These are phyloP conservation scores for Subacronicta megacephala DNA, from an alignment of 2,888 invertebrate genomes.

Conservation along the genomic window DNA sequence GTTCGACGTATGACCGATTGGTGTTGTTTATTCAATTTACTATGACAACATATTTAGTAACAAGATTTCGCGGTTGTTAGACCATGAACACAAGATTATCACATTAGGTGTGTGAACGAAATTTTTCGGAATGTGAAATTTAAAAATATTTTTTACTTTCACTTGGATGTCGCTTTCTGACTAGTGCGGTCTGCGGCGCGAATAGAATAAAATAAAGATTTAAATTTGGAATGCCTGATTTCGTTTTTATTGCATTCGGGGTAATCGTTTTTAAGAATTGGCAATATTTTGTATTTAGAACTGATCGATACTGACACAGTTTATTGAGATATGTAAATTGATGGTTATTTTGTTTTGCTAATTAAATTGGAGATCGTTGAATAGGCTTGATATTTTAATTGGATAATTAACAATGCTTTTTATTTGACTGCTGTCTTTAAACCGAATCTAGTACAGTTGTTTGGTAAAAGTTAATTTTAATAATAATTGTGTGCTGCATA, in stretches of 20 bases:
- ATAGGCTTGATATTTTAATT: not conserved
- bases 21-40: conserved; percentile 55
- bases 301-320: conserved; percentile 22
- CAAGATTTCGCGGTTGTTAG: conserved; percentile 73
- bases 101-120: conserved; percentile 78
- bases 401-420: conserved; percentile 10
- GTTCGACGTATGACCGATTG: conserved; percentile 25
- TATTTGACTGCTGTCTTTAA: conserved; percentile 1
- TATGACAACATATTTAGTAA: conserved; percentile 73
- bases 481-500: no score
- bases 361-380: conserved; percentile 1
- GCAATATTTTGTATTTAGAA: conserved; percentile 11
- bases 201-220: conserved; percentile 60
- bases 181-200: conserved; percentile 60
- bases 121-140: conserved; percentile 72
- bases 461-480: no score
- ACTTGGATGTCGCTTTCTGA: conserved; percentile 76
- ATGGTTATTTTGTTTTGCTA: conserved; percentile 3
- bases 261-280: conserved; percentile 39
- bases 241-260: conserved; percentile 46
- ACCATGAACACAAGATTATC: conserved; percentile 72
- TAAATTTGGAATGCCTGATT: conserved; percentile 64
- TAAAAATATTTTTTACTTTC: conserved; percentile 70
- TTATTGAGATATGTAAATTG: conserved; percentile 13
- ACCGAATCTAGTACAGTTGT: not conserved